Base-by-base conservation (phyloP, 1,140 invertebrate species). In the Charaxes varanes region DNA sequence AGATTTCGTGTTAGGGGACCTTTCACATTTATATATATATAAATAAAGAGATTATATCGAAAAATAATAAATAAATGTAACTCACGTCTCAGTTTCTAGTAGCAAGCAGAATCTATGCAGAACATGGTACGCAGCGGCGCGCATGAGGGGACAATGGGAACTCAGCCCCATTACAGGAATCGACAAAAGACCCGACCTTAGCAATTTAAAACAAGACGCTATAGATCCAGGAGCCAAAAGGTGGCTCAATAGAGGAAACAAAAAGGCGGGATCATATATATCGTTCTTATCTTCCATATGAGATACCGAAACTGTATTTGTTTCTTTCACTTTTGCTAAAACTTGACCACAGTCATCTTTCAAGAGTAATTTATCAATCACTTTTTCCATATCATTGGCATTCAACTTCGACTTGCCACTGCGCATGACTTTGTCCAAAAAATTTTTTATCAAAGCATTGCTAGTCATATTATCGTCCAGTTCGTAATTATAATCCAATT, bases 251-350 rank as follows among this genome's bases (percentile, higher is more conserved):
- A 93, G 64, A 3, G 92, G 90, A 32, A 94, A 81, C 40, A 92
- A 74, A 65, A 93, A 94, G 27, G 87, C 84, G 1, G 92, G 89
- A 70, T 94, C 92, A 51, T 94, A 94, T 16, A 91, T 70, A 4
- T 61, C 62, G 8, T 62, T 48, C 40, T 70, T 58, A 3, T 50
- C 30, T 10, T 66, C 60, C 3, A 42, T 4, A 36, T 78, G 67
- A 2, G 63, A 67, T 1, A 45, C 4, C 10, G 33, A 27, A 2
- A 50, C 15, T 6, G 71, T 32, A 37, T 73, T 66, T 8, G 36
- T 41, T 17, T 42, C 37, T 26, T 54, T 61, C 12, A 63, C 41
- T 5, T 51, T 24, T 6, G 34, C 19, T 4, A 68, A 37, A 18
- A 55, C 28, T 23, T 26, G 19, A n/a, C 50, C 45, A 17, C 56